Evolutionary conservation across 1,140 invertebrate species (phyloP), one percentile per base, ranked within the genome.

Genomic region (Ridgeia piscesae): DNA sequence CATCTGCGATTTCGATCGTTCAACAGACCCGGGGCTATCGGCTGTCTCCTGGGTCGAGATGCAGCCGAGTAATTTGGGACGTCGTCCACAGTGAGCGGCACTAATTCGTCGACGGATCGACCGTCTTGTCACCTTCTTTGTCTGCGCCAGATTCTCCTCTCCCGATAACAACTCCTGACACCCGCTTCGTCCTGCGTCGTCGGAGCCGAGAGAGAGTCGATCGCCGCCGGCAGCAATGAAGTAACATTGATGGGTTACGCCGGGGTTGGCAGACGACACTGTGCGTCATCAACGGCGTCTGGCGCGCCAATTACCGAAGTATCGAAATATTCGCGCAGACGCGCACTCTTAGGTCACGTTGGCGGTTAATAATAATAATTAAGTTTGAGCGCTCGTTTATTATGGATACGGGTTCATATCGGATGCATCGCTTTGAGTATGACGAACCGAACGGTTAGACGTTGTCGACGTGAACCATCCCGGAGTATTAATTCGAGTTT

Each of bases 291-390:
- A 21, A 17, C 58, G 58, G 17, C 58, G 58, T 77, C 58, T 77
- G 58, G 58, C 58, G 6, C 58, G 58, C 27, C 58, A 77, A 77
- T 77, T 77, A 77, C 58, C 27, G 58, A 77, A 77, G 58, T 77
- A 27, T 17, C 58, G 58, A 77, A 77, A 77, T 77, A 77, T 27
- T 77, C 58, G 27, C 4, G 58, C 58, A 77, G 27, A 77, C 58
- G 58, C 27, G 58, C 17, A 77, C 58, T 77, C 58, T 31, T 77
- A 77, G 58, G 58, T 77, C 58, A 17, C 58, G 58, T 77, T 77
- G 58, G 58, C 58, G 27, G 58, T 77, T 77, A 77, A 77, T 77
- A 77, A 77, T 77, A 77, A 77, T 77, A 77, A 77, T 77, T 77
- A 77, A 31, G 58, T 77, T 77, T 77, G 27, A 27, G 27, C 17